Evolutionary conservation across 2,113 vertebrate species (phyloP), one percentile per base, ranked within the genome.

Genomic region (Hymenochirus boettgeri): DNA sequence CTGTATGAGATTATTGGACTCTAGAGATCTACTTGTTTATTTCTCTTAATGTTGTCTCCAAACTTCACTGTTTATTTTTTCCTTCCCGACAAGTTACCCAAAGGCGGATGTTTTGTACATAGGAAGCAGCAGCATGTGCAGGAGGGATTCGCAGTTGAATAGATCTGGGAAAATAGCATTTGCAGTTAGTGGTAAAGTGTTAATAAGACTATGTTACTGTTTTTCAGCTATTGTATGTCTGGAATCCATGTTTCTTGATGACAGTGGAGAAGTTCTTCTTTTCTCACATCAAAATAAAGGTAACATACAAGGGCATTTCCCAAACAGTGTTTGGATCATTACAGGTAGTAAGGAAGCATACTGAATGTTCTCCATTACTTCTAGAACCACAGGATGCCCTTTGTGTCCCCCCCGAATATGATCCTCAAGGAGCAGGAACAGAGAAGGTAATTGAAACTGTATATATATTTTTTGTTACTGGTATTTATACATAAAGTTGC

Each of bases 401-500:
- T 81, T 95, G 85, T 75, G 77, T 93, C 48, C 89, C 93, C 45
- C 93, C 93, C 67, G 93, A 96, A 80, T 87, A 86, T 77, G 85
- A 88, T 76, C 88, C 92, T 6, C 83, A 91, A 46, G 81, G 85
- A 64, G 86, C 88, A 61, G 79, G 91, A 72, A 85, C 87, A 23
- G 93, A 96, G 74, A 96, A 96, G 91, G 92, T 94, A 71, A 62
- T 73, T 65, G 74, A 23, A 72, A 62, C 19, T 37, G 21, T 21
- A 35, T 35, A 7, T 35, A 35, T 10, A 12, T 46, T 11, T 35
- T 18, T 21, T 18, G 0, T 57, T 26, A 25, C 21, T 69, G n/a
- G n/a, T n/a, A n/a, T n/a, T n/a, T n/a, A n/a, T n/a, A n/a, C n/a
- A n/a, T n/a, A n/a, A n/a, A n/a, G n/a, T n/a, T n/a, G n/a, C n/a